Conservation (phyloP, 2,888 invertebrate genomes). For the Uloborus plumipes region DNA sequence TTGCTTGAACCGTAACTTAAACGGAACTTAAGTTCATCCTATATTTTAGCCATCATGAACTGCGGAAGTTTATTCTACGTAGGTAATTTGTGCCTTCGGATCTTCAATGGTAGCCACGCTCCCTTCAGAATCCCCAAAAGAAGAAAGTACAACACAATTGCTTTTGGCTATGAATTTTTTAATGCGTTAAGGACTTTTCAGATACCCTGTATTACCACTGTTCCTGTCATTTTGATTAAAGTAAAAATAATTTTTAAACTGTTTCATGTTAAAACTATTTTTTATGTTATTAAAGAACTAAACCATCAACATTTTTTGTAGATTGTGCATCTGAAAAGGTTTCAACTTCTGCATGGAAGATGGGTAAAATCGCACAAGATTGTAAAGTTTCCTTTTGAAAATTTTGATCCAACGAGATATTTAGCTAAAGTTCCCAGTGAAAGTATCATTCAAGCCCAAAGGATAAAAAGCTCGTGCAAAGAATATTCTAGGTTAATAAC, state of each 20-base stretch:
- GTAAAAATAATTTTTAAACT: not conserved
- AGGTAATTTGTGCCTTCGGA: too few relatives aligned
- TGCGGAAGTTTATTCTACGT: too few relatives aligned
- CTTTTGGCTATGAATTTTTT: too few relatives aligned
- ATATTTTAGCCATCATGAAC: too few relatives aligned
- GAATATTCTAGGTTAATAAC: not conserved
- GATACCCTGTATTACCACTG: too few relatives aligned
- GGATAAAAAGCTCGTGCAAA: constrained; percentile 8
- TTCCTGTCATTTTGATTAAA: too few relatives aligned
- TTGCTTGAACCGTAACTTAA: too few relatives aligned
- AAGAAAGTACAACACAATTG: too few relatives aligned
- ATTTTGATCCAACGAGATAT: constrained; percentile 89
- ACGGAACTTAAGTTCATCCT: too few relatives aligned
- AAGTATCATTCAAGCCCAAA: constrained; percentile 75
- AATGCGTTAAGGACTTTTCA: too few relatives aligned
- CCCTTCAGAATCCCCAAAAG: too few relatives aligned
- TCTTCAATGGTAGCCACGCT: too few relatives aligned
- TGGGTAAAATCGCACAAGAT: constrained; percentile 96
- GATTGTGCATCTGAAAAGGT: constrained; percentile 93
- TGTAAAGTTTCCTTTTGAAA: constrained; percentile 87
- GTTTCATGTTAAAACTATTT: not conserved
- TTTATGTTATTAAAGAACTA: not conserved
- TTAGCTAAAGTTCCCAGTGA: constrained; percentile 85
- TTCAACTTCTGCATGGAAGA: constrained; percentile 89
- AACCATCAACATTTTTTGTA: constrained; percentile 70